Percentiles rank a stretch among this genome's conserved stretches.
Evolutionary conservation across 2,888 invertebrate species (phyloP).

Genomic region (Brachyptera risi): DNA sequence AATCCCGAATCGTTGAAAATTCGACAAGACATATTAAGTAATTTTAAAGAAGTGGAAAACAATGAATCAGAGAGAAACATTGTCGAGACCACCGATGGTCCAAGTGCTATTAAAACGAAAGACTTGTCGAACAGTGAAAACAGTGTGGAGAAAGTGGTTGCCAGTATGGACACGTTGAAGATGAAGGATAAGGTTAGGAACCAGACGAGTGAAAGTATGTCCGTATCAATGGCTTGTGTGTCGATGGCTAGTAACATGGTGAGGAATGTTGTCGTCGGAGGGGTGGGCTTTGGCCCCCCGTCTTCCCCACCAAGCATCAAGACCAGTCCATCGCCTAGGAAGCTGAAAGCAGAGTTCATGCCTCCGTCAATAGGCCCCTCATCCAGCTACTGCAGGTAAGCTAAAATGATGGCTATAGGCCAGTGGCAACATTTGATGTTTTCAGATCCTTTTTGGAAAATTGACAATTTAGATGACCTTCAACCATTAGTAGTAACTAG

Average conservation of each 20-base stretch:
- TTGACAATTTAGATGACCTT: no score
- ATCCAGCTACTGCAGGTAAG: slow-evolving; percentile 44
- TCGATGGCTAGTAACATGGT: slow-evolving; percentile 40
- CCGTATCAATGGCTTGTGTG: not conserved
- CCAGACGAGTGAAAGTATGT: slow-evolving; percentile 1
- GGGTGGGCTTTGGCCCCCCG: slow-evolving; percentile 41
- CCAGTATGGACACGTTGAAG: not conserved
- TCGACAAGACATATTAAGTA: not conserved
- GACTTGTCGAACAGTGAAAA: not conserved
- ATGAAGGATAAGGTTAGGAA: slow-evolving; percentile 10
- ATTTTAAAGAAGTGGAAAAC: not conserved
- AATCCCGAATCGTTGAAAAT: not conserved
- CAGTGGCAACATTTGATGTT: no score
- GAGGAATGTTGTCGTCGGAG: slow-evolving; percentile 60
- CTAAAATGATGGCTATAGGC: slow-evolving; percentile 13
- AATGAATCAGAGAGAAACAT: not conserved
- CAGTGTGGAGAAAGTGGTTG: not conserved
- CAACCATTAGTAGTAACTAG: no score
- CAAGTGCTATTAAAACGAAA: not conserved
- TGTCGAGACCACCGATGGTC: not conserved
- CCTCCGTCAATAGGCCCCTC: slow-evolving; percentile 45
- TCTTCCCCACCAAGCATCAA: slow-evolving; percentile 6
- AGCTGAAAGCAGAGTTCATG: slow-evolving; percentile 46
- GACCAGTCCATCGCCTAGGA: slow-evolving; percentile 31
- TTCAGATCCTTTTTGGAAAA: no score